Evolutionary conservation across 2,888 invertebrate genomes (phyloP).

Genomic region (Ennomos fuscantarius): DNA sequence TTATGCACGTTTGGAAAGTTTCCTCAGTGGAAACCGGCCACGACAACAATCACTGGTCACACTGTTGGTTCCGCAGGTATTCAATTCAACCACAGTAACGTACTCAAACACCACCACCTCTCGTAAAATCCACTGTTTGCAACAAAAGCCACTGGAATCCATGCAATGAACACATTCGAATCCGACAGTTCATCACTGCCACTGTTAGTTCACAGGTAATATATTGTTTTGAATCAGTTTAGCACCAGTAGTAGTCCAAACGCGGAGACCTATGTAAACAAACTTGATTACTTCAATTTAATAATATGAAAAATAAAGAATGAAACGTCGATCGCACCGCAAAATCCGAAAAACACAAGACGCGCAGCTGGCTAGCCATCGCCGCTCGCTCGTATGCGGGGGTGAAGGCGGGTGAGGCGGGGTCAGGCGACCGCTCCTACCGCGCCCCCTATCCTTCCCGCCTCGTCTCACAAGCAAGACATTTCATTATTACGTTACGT

Average conservation of each 20-base stretch:
- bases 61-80: slow-evolving; percentile 69
- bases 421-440: slow-evolving; percentile 56
- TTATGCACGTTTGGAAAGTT: slow-evolving; percentile 84
- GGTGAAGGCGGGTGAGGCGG: slow-evolving; percentile 64
- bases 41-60: slow-evolving; percentile 84
- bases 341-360: slow-evolving; percentile 83
- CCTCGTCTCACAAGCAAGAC: slow-evolving; percentile 75
- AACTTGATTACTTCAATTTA: slow-evolving; percentile 63
- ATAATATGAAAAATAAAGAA: slow-evolving; percentile 63
- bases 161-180: slow-evolving; percentile 64
- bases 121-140: slow-evolving; percentile 75
- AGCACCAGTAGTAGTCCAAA: slow-evolving; percentile 59
- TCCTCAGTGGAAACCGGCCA: slow-evolving; percentile 82
- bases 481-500: slow-evolving; percentile 72
- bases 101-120: slow-evolving; percentile 72
- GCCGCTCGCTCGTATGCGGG: slow-evolving; percentile 77
- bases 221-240: slow-evolving; percentile 24
- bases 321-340: slow-evolving; percentile 78
- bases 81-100: slow-evolving; percentile 66
- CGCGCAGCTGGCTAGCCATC: slow-evolving; percentile 77
- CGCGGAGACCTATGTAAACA: slow-evolving; percentile 57
- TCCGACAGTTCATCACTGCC: slow-evolving; percentile 59
- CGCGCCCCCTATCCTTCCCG: slow-evolving; percentile 73
- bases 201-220: slow-evolving; percentile 56
- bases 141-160: slow-evolving; percentile 81